phyloP scores from a whole-genome alignment of 2,888 invertebrate species.

The Campaea margaritaria region DNA sequence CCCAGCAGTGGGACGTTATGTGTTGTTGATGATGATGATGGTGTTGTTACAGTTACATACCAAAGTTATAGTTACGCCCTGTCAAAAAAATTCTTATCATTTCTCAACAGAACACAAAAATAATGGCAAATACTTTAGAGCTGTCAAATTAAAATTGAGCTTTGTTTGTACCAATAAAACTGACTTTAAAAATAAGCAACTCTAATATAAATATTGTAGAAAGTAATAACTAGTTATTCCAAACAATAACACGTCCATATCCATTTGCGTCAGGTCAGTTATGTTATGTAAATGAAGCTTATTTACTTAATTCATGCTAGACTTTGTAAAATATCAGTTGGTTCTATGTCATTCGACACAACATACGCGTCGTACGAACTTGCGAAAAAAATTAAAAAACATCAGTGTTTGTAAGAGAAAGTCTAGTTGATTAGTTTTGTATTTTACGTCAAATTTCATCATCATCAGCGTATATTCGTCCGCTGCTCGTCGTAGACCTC shows the following conservation, averaged over 20 bases:
- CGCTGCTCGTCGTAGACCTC: too few relatives aligned
- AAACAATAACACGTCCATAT: background rate
- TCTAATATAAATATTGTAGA: background rate
- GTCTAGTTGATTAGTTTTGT: background rate
- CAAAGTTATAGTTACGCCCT: too few relatives aligned
- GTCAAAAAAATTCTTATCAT: too few relatives aligned
- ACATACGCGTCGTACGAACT: conserved; percentile 6
- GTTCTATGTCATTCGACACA: conserved; percentile 25
- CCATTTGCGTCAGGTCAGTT: conserved; percentile 31
- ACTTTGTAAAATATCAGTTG: conserved; percentile 31
- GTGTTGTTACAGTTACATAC: too few relatives aligned
- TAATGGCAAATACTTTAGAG: too few relatives aligned
- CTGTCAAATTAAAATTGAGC: too few relatives aligned
- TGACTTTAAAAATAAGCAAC: background rate
- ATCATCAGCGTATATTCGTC: too few relatives aligned
- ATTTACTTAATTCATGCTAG: conserved; percentile 29
- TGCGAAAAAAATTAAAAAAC: background rate
- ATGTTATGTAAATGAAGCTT: conserved; percentile 39
- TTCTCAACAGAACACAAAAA: too few relatives aligned
- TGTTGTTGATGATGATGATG: too few relatives aligned
- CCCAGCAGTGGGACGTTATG: too few relatives aligned
- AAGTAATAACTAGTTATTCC: background rate
- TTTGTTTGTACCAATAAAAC: too few relatives aligned
- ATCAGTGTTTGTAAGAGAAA: background rate
- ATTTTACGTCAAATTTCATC: too few relatives aligned